These are phyloP conservation scores for Noctua janthe DNA, from an alignment of 2,888 invertebrate genomes.

Conservation along the genomic window DNA sequence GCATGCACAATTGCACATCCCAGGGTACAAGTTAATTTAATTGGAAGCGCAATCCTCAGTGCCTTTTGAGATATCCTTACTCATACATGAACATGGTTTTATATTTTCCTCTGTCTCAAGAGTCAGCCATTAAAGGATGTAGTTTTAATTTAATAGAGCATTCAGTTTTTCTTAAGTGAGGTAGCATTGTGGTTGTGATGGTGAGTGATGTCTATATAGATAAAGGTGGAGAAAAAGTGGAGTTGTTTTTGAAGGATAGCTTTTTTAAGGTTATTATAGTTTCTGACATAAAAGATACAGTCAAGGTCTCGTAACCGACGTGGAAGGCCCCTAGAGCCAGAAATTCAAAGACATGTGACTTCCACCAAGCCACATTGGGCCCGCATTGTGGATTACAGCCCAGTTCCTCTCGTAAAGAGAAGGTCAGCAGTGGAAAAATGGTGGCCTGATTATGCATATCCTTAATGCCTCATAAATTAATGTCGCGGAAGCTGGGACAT, in stretches of 20 bases:
- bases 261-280: not conserved
- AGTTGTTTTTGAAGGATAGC: not conserved
- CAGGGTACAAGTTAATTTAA: constrained; percentile 61
- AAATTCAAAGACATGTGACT: not conserved
- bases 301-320: not conserved
- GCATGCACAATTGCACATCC: constrained; percentile 44
- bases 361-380: not conserved
- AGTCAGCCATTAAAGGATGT: constrained; percentile 1
- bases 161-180: not conserved
- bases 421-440: not conserved
- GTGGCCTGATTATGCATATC: not conserved
- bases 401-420: not conserved
- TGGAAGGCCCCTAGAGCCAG: not conserved
- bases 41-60: constrained; percentile 47
- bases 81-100: constrained; percentile 38
- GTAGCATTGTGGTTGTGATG: not conserved
- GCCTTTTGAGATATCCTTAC: constrained; percentile 60
- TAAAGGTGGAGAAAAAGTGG: not conserved
- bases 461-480: not conserved
- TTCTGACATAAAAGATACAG: not conserved
- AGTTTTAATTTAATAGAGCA: constrained; percentile 2
- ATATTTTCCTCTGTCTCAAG: constrained; percentile 12
- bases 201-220: not conserved
- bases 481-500: not conserved
- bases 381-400: not conserved